Evolutionary conservation across 2,113 vertebrate species (phyloP), one percentile per base, ranked within the genome.

Genomic region (Pithys albifrons): DNA sequence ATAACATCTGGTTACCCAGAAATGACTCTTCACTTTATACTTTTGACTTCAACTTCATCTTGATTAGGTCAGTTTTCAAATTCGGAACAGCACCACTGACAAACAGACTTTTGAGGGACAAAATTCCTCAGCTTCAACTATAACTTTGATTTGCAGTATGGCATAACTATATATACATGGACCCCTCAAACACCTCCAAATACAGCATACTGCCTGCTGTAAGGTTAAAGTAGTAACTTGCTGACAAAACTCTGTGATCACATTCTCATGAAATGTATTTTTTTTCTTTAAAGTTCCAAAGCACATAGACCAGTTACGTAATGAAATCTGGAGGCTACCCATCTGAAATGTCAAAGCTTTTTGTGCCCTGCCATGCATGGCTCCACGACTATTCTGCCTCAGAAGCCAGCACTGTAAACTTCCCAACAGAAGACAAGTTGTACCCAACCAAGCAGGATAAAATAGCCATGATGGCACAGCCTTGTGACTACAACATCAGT

Each of bases 381-480:
- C n/a, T 91, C 19, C 73, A 29, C 70, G 57, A 16, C 71, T 71
- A 43, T 76, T 78, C 46, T 73, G 37, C 41, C 51, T 58, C 69
- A 37, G 83, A 41, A 91, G 14, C 39, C 52, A 77, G 37, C 46
- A 43, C 27, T 49, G 14, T 49, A 59, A 23, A 52, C 20, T 57
- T 81, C 57, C 61, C 43, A 74, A 25, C 2, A 71, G 65, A 91
- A 61, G 39, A 12, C 18, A 48, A 46, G 25, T 59, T 84, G 41
- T 37, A 28, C 24, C 31, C 33, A 73, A 33, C 29, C 49, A 58
- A 49, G 6, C 58, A 79, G 62, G 49, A n/a, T 16, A 72, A 73
- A 0, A 3, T 1, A 76, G n/a, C 12, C 49, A 24, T 1, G 7
- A 46, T 6, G 3, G 37, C 49, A 69, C 24, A 58, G 31, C 37